Evolutionary conservation across 1,140 invertebrate genomes (phyloP), one percentile per base, ranked within the genome.

Genomic region (Brachionus rubens): DNA sequence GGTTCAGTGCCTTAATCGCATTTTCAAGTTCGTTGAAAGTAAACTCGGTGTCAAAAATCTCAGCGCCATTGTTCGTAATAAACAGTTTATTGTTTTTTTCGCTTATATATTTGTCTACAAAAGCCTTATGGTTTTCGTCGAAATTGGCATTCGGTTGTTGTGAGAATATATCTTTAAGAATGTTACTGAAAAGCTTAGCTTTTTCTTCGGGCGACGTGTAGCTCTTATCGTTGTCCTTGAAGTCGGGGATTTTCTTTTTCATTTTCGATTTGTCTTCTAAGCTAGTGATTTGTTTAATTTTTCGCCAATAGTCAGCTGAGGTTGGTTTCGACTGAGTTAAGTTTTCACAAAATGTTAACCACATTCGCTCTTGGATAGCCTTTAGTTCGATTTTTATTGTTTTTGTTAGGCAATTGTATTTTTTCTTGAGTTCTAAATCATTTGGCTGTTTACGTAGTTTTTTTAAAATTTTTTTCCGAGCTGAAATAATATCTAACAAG

Each of bases 231-330:
- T 26, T 26, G 21, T 12, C 12, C 26, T 24, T 26, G 10, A 54
- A 24, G 26, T 24, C 19, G 26, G 50, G 50, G 24, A 54, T 54
- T 7, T 50, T 50, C 21, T 54, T 54, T 26, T 26, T 54, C 10
- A 12, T 21, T 24, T 54, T 54, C 26, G 21, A 12, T 24, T 54
- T 54, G 16, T 21, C 12, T 26, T 54, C 50, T 5, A 54, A 9
- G 21, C 10, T 54, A 26, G 19, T 24, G 24, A 54, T 54, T 54
- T 54, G 50, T 26, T 54, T 54, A 26, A 54, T 54, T 54, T 54
- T 54, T 26, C 24, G 21, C 50, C 50, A 54, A 26, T 54, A 54
- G 21, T 54, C 50, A 54, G 19, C 24, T 12, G 50, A 54, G 10
- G 12, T 24, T 24, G 19, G 21, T 54, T 54, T 54, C 10, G 24